Base-by-base conservation (phyloP, 2,797 vertebrate species). In the Chelon auratus region DNA sequence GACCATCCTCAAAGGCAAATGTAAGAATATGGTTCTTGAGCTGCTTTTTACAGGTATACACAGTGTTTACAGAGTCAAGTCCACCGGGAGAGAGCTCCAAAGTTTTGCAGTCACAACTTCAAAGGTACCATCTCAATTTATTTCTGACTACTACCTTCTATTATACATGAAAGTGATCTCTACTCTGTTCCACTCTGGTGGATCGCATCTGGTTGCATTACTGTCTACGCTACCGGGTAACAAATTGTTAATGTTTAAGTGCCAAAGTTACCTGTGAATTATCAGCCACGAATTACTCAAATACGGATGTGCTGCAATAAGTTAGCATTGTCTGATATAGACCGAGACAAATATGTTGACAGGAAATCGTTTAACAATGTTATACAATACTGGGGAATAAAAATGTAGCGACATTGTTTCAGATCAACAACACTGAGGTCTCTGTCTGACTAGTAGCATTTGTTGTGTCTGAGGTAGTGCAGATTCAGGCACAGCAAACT, bases 111-210 rank as follows among this genome's bases (percentile, higher is more conserved):
- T 33, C 12, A n/a, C 26, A 37, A 22, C 9, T 36, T 74, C 50
- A 74, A 74, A 65, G 43, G 37, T 12, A 45, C 10, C 43, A 24
- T 18, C 26, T 33, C n/a, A n/a, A 33, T 42, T 56, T n/a, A 30
- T n/a, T 50, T 24, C 40, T 9, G 18, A 48, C 22, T 53, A 3
- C 51, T 53, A 14, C 11, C 3, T 26, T 14, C 13, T 26, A 24
- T 2, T 52, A 26, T 30, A 2, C 26, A 53, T 30, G 22, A 53
- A 24, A 48, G 20, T 10, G 15, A 1, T 7, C 13, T 30, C 24
- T 14, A 17, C 26, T 30, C 18, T 50, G 5, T 17, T 8, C 10
- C n/a, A n/a, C n/a, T 50, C 18, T n/a, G n/a, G 45, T 52, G 50
- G 13, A 52, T 2, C 26, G 13, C 14, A 53, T 53, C 30, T 30